These are phyloP conservation scores for Clitarchus hookeri DNA, from an alignment of 2,888 invertebrate genomes.

Conservation along the genomic window DNA sequence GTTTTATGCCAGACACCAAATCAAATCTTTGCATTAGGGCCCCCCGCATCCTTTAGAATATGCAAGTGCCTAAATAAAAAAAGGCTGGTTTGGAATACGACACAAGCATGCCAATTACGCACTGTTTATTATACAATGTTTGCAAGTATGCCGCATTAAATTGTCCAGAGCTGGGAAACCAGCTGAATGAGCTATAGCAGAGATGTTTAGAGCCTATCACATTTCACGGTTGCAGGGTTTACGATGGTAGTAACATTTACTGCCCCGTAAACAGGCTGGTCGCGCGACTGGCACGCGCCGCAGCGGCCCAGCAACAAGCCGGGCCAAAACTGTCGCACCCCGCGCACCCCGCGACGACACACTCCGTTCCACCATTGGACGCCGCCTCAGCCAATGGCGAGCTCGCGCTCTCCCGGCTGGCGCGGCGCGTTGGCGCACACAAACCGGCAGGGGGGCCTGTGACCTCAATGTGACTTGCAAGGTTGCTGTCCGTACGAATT, in stretches of 20 bases:
- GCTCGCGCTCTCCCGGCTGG: not conserved
- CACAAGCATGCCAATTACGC: too few relatives aligned
- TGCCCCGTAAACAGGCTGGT: not conserved
- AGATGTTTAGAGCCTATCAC: not conserved
- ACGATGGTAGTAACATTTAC: not conserved
- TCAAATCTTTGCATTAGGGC: too few relatives aligned
- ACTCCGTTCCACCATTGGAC: not conserved
- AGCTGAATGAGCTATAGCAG: not conserved
- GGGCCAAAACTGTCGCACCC: not conserved
- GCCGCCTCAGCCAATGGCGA: not conserved
- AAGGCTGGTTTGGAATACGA: too few relatives aligned
- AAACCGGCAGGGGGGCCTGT: not conserved
- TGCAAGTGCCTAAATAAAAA: too few relatives aligned
- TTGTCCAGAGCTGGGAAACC: too few relatives aligned
- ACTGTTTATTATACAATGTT: too few relatives aligned
- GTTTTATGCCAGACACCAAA: too few relatives aligned
- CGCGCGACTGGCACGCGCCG: not conserved
- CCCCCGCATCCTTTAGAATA: too few relatives aligned
- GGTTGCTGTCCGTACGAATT: not conserved
- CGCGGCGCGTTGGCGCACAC: not conserved
- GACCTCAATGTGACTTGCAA: slow-evolving; percentile 2
- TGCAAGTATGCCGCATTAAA: too few relatives aligned
- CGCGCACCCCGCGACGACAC: not conserved
- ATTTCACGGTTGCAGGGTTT: not conserved
- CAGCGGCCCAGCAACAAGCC: not conserved